These are phyloP conservation scores for Bhutanitis thaidina DNA, from an alignment of 2,888 invertebrate genomes.

Conservation along the genomic window DNA sequence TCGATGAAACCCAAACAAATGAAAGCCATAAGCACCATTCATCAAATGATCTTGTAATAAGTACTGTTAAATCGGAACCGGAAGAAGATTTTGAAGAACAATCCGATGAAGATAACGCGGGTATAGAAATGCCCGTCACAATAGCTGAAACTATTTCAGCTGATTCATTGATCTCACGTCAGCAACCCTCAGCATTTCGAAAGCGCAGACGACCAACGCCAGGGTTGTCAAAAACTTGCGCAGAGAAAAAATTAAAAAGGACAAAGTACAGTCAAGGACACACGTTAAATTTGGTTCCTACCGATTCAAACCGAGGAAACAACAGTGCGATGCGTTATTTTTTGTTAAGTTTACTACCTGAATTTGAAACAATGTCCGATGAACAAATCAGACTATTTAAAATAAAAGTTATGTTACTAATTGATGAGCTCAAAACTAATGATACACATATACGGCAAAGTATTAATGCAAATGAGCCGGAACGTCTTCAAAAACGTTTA, in stretches of 20 bases:
- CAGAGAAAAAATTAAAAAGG: constrained; percentile 8
- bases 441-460: constrained; percentile 19
- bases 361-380: constrained; percentile 38
- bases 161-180: background rate
- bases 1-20: constrained; percentile 12
- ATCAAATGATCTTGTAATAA: constrained; percentile 16
- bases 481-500: constrained; percentile 33
- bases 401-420: constrained; percentile 38
- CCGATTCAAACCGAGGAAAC: constrained; percentile 10
- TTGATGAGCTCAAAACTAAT: constrained; percentile 35
- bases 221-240: background rate
- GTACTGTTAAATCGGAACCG: constrained; percentile 21
- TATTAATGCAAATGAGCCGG: constrained; percentile 19
- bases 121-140: constrained; percentile 1
- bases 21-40: constrained; percentile 13
- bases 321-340: constrained; percentile 32
- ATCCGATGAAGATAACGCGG: constrained; percentile 3
- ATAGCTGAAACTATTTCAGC: constrained; percentile 1
- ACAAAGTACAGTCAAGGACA: background rate
- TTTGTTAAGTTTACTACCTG: constrained; percentile 37
- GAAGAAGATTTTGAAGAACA: constrained; percentile 8
- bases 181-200: background rate
- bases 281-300: background rate
- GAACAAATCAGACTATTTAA: constrained; percentile 39
- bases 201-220: constrained; percentile 3